phyloP scores from a whole-genome alignment of 2,888 invertebrate species.

The Aphrophora alni region DNA sequence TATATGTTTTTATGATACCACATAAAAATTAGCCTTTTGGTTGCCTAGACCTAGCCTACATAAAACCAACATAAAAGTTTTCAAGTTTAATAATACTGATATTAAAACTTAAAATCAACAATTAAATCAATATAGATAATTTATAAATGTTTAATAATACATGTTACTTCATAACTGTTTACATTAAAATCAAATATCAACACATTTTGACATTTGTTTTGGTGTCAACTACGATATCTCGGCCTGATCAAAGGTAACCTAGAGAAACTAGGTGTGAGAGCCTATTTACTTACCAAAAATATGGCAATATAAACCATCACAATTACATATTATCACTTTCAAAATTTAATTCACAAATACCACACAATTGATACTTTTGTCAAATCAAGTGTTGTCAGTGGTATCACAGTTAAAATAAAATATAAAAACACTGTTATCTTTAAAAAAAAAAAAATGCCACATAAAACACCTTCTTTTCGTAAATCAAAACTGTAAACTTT shows the following conservation, averaged over 20 bases:
- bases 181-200: too few species aligned
- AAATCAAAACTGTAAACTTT: slow-evolving; percentile 3
- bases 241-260: not conserved
- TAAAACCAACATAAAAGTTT: too few species aligned
- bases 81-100: too few species aligned
- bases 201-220: not conserved
- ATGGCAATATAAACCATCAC: not conserved
- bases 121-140: too few species aligned
- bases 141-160: too few species aligned
- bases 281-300: not conserved
- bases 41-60: too few species aligned
- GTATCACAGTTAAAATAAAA: not conserved
- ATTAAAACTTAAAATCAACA: too few species aligned
- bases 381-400: not conserved
- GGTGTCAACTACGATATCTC: too few species aligned
- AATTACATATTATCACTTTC: not conserved
- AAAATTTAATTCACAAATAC: not conserved
- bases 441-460: slow-evolving; percentile 4
- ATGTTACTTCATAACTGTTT: too few species aligned
- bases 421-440: not conserved
- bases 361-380: not conserved
- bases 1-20: too few species aligned
- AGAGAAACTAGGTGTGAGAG: not conserved
- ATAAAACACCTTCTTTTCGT: not conserved
- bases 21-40: too few species aligned